These are phyloP conservation scores for Hyppa rectilinea DNA, from an alignment of 2,888 invertebrate genomes.

Conservation along the genomic window DNA sequence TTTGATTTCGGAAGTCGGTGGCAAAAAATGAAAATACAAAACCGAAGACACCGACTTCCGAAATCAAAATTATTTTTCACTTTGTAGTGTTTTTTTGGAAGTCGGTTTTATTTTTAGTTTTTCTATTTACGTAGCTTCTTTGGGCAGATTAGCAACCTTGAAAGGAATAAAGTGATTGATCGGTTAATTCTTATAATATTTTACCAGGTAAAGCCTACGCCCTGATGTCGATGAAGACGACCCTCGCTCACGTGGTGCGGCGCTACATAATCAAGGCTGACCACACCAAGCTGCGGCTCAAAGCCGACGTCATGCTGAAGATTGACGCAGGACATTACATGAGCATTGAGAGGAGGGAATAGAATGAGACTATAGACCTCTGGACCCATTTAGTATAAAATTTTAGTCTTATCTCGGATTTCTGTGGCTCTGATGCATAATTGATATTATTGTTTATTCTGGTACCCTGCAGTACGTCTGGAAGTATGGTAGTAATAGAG, in stretches of 20 bases:
- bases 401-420: not conserved
- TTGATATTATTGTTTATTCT: too few relatives aligned
- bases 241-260: slow-evolving; percentile 75
- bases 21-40: too few relatives aligned
- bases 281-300: slow-evolving; percentile 73
- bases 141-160: not conserved
- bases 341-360: slow-evolving; percentile 57
- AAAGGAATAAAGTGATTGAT: not conserved
- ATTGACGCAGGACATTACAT: slow-evolving; percentile 75
- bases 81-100: too few relatives aligned
- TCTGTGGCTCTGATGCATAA: not conserved
- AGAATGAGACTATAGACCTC: too few relatives aligned
- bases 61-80: too few relatives aligned
- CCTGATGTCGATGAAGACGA: slow-evolving; percentile 81
- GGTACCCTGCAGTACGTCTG: too few relatives aligned
- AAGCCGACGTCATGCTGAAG: slow-evolving; percentile 79
- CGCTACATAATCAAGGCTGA: slow-evolving; percentile 75
- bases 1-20: too few relatives aligned
- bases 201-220: slow-evolving; percentile 80
- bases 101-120: too few relatives aligned
- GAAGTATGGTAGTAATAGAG: too few relatives aligned
- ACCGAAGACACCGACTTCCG: too few relatives aligned
- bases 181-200: not conserved
- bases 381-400: not conserved
- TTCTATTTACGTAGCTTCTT: not conserved